Conservation (phyloP, 2,113 vertebrate species). For the Solenodon paradoxus region DNA sequence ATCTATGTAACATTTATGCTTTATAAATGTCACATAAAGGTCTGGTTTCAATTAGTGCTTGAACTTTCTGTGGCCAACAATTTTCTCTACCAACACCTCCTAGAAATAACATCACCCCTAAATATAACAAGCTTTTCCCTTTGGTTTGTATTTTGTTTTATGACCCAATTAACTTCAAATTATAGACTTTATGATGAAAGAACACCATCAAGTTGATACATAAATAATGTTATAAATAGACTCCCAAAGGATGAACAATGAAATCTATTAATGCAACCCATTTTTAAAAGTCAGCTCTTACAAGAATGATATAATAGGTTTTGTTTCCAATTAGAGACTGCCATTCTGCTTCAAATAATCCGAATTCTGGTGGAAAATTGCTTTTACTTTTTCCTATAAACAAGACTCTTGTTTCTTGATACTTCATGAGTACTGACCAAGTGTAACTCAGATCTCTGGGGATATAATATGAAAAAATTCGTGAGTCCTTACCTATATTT, state of each 20-base stretch:
- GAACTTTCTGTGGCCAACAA: conserved; percentile 52
- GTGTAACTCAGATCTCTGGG: not conserved
- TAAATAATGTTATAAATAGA: conserved; percentile 59
- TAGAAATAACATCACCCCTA: conserved; percentile 26
- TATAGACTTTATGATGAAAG: conserved; percentile 51
- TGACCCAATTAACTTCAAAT: conserved; percentile 60
- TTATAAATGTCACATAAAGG: conserved; percentile 67
- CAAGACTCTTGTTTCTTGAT: not conserved
- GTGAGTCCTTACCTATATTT: not conserved
- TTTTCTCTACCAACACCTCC: conserved; percentile 36
- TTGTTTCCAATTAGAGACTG: not conserved
- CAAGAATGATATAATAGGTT: not conserved
- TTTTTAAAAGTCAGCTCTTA: conserved; percentile 11
- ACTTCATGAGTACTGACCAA: not conserved
- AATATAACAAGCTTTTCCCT: conserved; percentile 13
- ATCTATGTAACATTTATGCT: conserved; percentile 60
- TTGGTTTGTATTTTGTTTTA: conserved; percentile 50
- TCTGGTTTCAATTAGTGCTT: conserved; percentile 52
- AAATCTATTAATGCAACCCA: conserved; percentile 15
- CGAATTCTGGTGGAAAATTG: not conserved
- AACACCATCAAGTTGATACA: conserved; percentile 22
- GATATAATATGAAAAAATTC: not conserved
- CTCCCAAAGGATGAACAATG: conserved; percentile 9
- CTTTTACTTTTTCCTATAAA: not conserved
- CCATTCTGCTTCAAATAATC: not conserved